Base-by-base conservation (phyloP, 2,113 vertebrate genomes). In the Crotalus horridus region DNA sequence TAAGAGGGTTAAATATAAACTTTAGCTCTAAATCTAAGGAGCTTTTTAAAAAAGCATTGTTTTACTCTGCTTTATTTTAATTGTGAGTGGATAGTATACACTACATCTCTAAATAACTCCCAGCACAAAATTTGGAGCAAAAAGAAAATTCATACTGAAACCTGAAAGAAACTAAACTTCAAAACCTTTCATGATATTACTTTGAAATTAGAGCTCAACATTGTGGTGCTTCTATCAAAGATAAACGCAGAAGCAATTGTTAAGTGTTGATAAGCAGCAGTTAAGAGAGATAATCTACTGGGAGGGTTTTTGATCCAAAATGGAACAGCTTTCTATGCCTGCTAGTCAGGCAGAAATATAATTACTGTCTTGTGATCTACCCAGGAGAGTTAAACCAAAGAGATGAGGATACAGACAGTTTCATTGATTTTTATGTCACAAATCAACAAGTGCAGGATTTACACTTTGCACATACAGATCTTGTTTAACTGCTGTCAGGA, bases 321-420 rank as follows among this genome's bases (percentile, higher is more conserved):
- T 96, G 96, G 97, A 97, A 97, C 94, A 95, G 95, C 97, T 97
- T 97, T 96, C 95, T 97, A 93, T 95, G 94, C 96, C 96, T 94
- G 97, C 95, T 98, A 98, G 96, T 97, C 96, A 98, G 97, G 96
- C 97, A 97, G 97, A 98, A 98, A 97, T 97, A 96, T 97, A 97
- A 97, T 98, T 97, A 97, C 94, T 98, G 94, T 96, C 94, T 96
- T 97, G 96, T 97, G 96, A 97, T 97, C 95, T 97, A 33, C 96
- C 97, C 96, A 95, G 95, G 97, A 97, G 96, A 97, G 95, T 96
- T 95, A 97, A 96, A 96, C 93, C 95, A 96, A 95, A 96, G 96
- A 97, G 96, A 95, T 96, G 96, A 96, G 96, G 96, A 97, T 97
- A 98, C 97, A 93, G 96, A 95, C 96, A 95, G 94, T 95, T 97